phyloP scores from a whole-genome alignment of 2,113 vertebrate species.

The Peromyscus californicus region DNA sequence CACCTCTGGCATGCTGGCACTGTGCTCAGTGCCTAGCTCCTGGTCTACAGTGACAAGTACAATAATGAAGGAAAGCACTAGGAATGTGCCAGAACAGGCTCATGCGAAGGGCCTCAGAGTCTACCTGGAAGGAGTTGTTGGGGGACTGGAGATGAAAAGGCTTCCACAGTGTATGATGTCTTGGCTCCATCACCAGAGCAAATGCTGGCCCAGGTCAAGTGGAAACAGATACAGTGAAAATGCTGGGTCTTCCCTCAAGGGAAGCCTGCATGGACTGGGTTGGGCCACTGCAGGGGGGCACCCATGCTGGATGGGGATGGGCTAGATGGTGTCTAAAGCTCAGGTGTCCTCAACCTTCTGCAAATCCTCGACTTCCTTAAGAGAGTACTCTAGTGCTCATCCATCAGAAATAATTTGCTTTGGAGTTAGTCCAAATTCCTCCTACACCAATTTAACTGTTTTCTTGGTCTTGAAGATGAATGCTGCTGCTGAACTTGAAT shows the following conservation, averaged over 20 bases:
- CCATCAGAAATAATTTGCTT: neutral
- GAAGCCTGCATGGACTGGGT: accelerated
- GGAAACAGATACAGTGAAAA: neutral
- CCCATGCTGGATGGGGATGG: too few species aligned
- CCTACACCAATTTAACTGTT: neutral
- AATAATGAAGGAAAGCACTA: neutral
- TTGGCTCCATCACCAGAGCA: neutral
- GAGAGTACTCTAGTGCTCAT: neutral
- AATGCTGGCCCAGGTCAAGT: neutral
- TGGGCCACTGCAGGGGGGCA: neutral
- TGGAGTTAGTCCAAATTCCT: conserved; percentile 10
- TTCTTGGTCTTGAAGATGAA: neutral
- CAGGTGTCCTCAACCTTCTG: neutral
- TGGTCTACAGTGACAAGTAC: accelerated
- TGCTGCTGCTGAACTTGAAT: neutral
- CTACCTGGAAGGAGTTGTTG: neutral
- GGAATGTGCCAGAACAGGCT: neutral
- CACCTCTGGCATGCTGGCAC: accelerated
- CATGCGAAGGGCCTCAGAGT: neutral
- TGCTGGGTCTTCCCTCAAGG: neutral
- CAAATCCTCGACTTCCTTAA: neutral
- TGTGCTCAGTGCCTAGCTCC: neutral
- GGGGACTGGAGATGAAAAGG: neutral
- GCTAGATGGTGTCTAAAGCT: neutral
- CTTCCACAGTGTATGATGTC: neutral